Conservation (phyloP, 2,888 invertebrate species). For the Lasioglossum marginatum region DNA sequence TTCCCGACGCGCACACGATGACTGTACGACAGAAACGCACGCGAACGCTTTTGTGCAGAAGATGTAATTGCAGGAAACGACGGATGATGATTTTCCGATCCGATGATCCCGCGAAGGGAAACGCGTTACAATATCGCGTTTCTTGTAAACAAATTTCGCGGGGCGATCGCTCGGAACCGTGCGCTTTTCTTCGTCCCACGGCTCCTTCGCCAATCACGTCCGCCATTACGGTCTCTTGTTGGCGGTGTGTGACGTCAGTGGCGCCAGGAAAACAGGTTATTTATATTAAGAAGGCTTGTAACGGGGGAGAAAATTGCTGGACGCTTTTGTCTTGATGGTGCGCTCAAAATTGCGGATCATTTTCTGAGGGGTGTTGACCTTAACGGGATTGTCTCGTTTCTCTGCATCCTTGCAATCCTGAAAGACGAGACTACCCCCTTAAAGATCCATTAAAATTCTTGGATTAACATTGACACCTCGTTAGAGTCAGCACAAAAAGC, state of each 20-base stretch:
- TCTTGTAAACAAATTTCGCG: conserved; percentile 49
- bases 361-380: background rate
- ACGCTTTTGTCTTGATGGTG: background rate
- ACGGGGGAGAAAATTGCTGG: background rate
- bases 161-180: conserved; percentile 39
- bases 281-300: background rate
- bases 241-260: background rate
- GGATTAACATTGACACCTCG: background rate
- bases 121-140: conserved; percentile 42
- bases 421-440: no score
- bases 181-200: conserved; percentile 10
- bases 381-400: no score
- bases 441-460: no score
- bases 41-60: conserved; percentile 60
- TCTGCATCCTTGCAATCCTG: no score
- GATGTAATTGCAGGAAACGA: conserved; percentile 69
- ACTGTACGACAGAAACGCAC: conserved; percentile 64
- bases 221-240: background rate
- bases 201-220: background rate
- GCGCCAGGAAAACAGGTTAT: background rate
- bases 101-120: conserved; percentile 64
- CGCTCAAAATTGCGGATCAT: background rate
- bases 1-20: conserved; percentile 69
- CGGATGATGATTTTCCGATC: conserved; percentile 71
- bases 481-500: background rate